phyloP scores from a whole-genome alignment of 1,140 invertebrate genomes.

The Steinernema khuongi region DNA sequence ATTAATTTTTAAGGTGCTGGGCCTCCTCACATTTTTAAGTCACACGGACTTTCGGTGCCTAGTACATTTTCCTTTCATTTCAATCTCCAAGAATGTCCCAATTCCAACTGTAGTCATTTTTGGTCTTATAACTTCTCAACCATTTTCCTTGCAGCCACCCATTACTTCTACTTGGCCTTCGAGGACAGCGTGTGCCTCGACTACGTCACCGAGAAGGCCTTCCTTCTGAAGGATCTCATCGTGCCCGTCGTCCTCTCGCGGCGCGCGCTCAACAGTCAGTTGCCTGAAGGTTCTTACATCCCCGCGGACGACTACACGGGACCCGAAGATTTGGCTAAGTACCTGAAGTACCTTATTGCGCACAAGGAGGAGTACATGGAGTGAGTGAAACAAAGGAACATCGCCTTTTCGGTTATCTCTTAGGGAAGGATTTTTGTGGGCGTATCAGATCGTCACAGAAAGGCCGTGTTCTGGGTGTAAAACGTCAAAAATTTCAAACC shows the following conservation, averaged over 20 bases:
- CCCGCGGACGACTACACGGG: neutral
- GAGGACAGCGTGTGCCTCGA: neutral
- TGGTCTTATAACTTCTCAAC: no score
- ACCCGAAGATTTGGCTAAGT: neutral
- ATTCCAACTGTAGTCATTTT: no score
- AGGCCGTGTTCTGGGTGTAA: no score
- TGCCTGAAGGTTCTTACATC: neutral
- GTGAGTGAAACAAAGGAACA: neutral
- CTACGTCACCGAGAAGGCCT: neutral
- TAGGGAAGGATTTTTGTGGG: no score
- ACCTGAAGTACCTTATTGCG: neutral
- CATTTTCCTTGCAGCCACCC: neutral
- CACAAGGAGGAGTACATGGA: neutral
- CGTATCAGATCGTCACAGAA: no score
- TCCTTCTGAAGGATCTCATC: neutral
- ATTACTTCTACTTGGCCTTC: constrained; percentile 5
- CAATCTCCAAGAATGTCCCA: no score
- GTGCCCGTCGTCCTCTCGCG: neutral
- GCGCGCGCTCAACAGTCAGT: neutral
- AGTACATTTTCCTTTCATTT: no score
- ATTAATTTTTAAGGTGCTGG: no score
- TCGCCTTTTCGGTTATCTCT: no score
- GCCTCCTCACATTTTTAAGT: no score
- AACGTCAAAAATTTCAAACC: no score
- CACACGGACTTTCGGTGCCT: no score